Conservation (phyloP, 2,888 invertebrate genomes). For the Pilophorus perplexus region DNA sequence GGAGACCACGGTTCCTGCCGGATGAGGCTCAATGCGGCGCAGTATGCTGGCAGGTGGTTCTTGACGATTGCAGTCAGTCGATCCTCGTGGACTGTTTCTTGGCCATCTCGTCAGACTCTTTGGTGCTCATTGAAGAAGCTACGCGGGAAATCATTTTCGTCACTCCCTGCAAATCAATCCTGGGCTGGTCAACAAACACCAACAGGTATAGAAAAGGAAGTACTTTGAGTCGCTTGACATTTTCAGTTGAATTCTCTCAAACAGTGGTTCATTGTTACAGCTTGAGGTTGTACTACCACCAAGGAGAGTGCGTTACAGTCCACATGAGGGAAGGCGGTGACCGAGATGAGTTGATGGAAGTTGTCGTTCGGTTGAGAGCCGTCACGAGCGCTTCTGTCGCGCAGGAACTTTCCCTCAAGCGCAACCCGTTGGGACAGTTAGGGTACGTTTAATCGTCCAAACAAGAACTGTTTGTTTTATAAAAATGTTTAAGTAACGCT, state of each 20-base stretch:
- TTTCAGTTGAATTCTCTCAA: background rate
- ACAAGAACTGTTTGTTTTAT: no score
- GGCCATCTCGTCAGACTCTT: slow-evolving; percentile 81
- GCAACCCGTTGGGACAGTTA: slow-evolving; percentile 79
- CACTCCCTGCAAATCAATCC: slow-evolving; percentile 75
- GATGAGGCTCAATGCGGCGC: slow-evolving; percentile 74
- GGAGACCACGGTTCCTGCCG: slow-evolving; percentile 68
- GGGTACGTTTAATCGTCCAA: slow-evolving; percentile 55
- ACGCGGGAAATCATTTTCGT: slow-evolving; percentile 81
- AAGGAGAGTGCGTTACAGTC: slow-evolving; percentile 86
- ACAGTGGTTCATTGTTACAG: slow-evolving; percentile 53
- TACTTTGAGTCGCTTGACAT: background rate
- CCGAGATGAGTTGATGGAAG: slow-evolving; percentile 67
- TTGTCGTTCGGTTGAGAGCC: slow-evolving; percentile 73
- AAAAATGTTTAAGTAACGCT: background rate
- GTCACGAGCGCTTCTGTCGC: slow-evolving; percentile 77
- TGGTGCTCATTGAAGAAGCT: slow-evolving; percentile 81
- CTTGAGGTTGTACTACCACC: slow-evolving; percentile 83
- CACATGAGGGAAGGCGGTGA: slow-evolving; percentile 70
- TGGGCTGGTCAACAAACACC: slow-evolving; percentile 67
- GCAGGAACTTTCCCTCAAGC: slow-evolving; percentile 74
- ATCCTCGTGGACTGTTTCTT: slow-evolving; percentile 72
- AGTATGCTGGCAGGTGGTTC: slow-evolving; percentile 76
- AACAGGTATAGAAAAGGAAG: slow-evolving; percentile 60
- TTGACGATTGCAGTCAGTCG: slow-evolving; percentile 67